Base-by-base conservation (phyloP, 37 sponge, comb jelly and placozoan species). In the Cladorhizidae sp. region DNA sequence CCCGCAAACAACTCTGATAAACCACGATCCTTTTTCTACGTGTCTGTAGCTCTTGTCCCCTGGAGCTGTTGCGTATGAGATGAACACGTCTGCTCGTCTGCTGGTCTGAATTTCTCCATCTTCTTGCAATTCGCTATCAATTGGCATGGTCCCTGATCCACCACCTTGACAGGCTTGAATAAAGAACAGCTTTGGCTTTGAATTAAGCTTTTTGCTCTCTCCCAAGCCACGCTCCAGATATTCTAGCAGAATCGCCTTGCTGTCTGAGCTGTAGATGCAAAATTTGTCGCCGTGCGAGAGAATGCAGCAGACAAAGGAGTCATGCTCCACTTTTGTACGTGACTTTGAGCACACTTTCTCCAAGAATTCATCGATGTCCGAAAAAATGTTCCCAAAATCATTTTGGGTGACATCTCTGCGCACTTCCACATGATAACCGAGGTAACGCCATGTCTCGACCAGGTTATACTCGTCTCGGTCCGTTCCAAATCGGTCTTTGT, bases 121-220 rank as follows among this genome's bases (percentile, higher is more conserved):
- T 1, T 21, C 40, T 21, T 83, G 88, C 51, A 81, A 82, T n/a
- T n/a, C n/a, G n/a, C n/a, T n/a, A n/a, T n/a, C n/a, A n/a, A n/a
- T n/a, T n/a, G n/a, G n/a, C n/a, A n/a, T n/a, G 9, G 49, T 45
- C 49, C 49, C 49, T 9, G 9, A 45, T 45, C 49, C 49, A 12
- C 9, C 49, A 25, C 96, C 96, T 23, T 93, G 74, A 83, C 96
- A 95, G 20, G 96, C 96, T 69, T 95, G 96, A 9, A 95, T 57
- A 69, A 95, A 95, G 77, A 95, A 93, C 58, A 95, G 35, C 80
- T 95, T 95, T 23, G 96, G 96, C 54, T 95, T 95, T 11, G 71
- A 77, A 0, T 23, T 57, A 1, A 95, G 83, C 11, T 68, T 40
- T 26, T 32, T 70, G 50, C 90, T 85, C 51, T 37, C 64, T 0